Evolutionary conservation across 1,140 invertebrate genomes (phyloP).

Genomic region (Bilobella aurantiaca): DNA sequence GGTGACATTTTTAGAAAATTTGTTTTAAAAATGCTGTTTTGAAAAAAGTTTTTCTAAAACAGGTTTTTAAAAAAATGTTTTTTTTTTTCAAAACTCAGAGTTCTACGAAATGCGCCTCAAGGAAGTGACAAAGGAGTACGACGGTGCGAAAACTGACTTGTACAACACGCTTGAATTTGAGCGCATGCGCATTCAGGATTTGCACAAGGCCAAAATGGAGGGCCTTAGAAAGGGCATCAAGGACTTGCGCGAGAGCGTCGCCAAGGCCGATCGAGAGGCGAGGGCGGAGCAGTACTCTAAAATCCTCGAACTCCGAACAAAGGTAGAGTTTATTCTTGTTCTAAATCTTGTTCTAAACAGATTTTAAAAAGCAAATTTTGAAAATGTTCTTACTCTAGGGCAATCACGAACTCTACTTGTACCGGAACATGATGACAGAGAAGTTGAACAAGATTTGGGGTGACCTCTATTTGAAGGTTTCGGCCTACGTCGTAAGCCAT

Average conservation of each 20-base stretch:
- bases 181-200: constrained; percentile 13
- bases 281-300: constrained; percentile 16
- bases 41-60: neutral
- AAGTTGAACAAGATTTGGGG: neutral
- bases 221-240: constrained; percentile 13
- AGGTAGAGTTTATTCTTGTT: neutral
- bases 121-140: constrained; percentile 17
- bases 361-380: neutral
- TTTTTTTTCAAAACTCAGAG: constrained; percentile 12
- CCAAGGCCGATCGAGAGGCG: constrained; percentile 17
- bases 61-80: neutral
- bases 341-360: neutral
- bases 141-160: constrained; percentile 3
- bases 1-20: constrained; percentile 14
- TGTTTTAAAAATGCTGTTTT: neutral
- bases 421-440: neutral
- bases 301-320: neutral
- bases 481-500: neutral
- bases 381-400: neutral
- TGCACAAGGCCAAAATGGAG: constrained; percentile 22
- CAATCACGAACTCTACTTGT: neutral
- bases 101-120: constrained; percentile 24
- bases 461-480: neutral
- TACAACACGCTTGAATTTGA: constrained; percentile 15
- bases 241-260: neutral